Evolutionary conservation across 2,113 vertebrate species (phyloP).

Genomic region (Elephantulus edwardii): DNA sequence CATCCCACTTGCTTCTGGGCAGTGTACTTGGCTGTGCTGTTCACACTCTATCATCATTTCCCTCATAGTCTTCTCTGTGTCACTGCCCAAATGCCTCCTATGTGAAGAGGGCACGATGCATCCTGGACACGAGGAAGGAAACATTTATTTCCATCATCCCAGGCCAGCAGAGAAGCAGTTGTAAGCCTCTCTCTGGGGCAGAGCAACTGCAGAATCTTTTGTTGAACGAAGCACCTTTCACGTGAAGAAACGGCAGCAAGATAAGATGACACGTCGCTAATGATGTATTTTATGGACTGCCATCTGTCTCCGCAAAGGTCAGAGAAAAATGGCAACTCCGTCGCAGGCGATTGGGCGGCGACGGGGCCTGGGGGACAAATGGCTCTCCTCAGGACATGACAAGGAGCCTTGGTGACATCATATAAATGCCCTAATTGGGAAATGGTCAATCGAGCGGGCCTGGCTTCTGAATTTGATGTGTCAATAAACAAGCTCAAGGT

Average conservation of each 20-base stretch:
- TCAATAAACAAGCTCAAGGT: constrained; percentile 99
- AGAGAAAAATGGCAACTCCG: constrained; percentile 87
- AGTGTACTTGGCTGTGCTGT: not conserved
- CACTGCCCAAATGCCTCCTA: not conserved
- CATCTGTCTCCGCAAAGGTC: constrained; percentile 92
- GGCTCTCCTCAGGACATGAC: constrained; percentile 88
- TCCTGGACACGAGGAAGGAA: accelerated
- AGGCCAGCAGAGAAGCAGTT: not conserved
- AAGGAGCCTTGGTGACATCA: constrained; percentile 94
- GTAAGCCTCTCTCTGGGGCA: constrained; percentile 71
- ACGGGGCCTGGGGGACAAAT: constrained; percentile 82
- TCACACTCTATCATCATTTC: not conserved
- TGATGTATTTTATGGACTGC: constrained; percentile 90
- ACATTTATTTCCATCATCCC: not conserved
- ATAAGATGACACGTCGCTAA: constrained; percentile 89
- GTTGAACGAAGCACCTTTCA: constrained; percentile 87
- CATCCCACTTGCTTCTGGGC: not conserved
- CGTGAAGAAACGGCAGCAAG: constrained; percentile 82
- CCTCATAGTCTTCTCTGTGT: not conserved
- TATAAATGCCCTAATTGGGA: constrained; percentile 99
- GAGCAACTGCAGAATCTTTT: constrained; percentile 85
- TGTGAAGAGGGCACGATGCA: accelerated
- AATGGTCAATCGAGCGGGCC: constrained; percentile 94
- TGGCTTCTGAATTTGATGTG: constrained; percentile 94
- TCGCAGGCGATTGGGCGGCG: constrained; percentile 80